These are phyloP conservation scores for Characodon lateralis DNA, from an alignment of 2,797 vertebrate genomes.

Conservation along the genomic window DNA sequence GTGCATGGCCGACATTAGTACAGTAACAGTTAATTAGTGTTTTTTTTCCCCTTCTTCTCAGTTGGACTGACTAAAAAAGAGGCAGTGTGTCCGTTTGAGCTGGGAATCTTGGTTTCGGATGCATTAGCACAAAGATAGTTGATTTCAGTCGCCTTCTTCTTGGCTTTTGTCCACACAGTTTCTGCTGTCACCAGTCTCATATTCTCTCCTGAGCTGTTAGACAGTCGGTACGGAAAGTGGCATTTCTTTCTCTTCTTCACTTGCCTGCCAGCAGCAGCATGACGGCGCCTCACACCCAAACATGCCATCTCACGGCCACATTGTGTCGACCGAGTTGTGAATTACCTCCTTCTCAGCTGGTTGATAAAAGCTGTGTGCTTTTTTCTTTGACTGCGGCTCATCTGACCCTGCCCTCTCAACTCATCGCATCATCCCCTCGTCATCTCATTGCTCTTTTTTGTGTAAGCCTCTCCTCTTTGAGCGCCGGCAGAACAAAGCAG, in stretches of 20 bases:
- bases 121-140: slow-evolving; percentile 46
- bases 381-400: slow-evolving; percentile 70
- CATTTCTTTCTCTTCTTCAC: slow-evolving; percentile 68
- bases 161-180: slow-evolving; percentile 31
- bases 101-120: slow-evolving; percentile 30
- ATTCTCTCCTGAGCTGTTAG: slow-evolving; percentile 62
- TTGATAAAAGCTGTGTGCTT: slow-evolving; percentile 78
- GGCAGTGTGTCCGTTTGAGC: slow-evolving; percentile 56
- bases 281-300: slow-evolving; percentile 65
- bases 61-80: slow-evolving; percentile 48
- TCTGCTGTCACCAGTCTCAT: slow-evolving; percentile 48
- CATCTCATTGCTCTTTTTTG: slow-evolving; percentile 67
- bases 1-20: slow-evolving; percentile 70
- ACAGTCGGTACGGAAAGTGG: slow-evolving; percentile 47
- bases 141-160: slow-evolving; percentile 56
- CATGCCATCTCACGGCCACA: slow-evolving; percentile 53
- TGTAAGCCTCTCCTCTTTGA: slow-evolving; percentile 63
- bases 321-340: slow-evolving; percentile 74
- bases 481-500: slow-evolving; percentile 65
- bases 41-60: slow-evolving; percentile 61
- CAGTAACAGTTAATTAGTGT: slow-evolving; percentile 68
- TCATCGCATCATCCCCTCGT: slow-evolving; percentile 3
- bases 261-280: slow-evolving; percentile 66
- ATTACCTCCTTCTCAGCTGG: slow-evolving; percentile 74
- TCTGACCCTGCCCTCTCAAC: slow-evolving; percentile 71